These are phyloP conservation scores for Paraescarpia echinospica DNA, from an alignment of 1,140 invertebrate species.

Conservation along the genomic window DNA sequence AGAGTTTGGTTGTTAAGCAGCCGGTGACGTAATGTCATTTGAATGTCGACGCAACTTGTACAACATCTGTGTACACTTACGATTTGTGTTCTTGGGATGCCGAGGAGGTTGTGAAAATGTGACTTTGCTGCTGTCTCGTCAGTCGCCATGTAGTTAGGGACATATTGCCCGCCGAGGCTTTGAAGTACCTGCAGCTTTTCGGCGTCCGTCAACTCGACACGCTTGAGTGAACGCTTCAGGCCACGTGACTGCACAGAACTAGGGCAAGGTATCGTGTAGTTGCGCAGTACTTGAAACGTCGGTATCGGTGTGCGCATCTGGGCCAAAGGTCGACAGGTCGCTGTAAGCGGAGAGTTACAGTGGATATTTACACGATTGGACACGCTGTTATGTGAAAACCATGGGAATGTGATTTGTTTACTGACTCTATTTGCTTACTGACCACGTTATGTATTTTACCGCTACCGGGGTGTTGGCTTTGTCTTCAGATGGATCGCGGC, in stretches of 20 bases:
- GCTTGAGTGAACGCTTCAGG: neutral
- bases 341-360: neutral
- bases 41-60: neutral
- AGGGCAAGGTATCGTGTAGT: neutral
- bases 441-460: neutral
- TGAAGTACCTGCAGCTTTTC: neutral
- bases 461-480: neutral
- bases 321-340: neutral
- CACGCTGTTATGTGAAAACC: no score
- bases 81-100: neutral
- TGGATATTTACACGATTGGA: no score
- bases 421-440: neutral
- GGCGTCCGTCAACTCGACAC: neutral
- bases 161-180: neutral
- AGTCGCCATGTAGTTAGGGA: neutral
- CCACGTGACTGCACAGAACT: neutral
- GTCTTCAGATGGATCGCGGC: neutral
- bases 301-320: neutral
- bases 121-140: neutral
- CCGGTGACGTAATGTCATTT: no score
- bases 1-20: no score
- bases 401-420: neutral
- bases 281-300: neutral
- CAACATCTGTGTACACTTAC: neutral
- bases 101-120: neutral